phyloP scores from a whole-genome alignment of 2,888 invertebrate genomes.

The Drosophila percnosoma region DNA sequence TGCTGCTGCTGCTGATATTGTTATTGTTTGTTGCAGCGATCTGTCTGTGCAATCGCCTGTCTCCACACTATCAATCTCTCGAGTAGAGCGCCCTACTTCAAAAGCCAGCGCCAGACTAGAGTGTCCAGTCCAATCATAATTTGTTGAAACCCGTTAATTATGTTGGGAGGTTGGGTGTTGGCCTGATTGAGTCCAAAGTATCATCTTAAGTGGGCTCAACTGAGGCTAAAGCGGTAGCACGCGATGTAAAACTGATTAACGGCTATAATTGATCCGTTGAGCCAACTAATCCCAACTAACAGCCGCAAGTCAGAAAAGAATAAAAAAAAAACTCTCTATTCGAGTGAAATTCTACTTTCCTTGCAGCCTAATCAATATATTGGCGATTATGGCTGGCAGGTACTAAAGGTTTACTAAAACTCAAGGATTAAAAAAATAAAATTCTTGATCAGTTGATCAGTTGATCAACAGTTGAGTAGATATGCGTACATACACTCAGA shows the following conservation, averaged over 20 bases:
- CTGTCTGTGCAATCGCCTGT: slow-evolving; percentile 3
- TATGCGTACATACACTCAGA: too few species aligned
- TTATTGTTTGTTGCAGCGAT: slow-evolving; percentile 8
- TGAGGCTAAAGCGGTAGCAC: slow-evolving; percentile 25
- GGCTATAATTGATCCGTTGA: slow-evolving; percentile 7
- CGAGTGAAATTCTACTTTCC: neutral
- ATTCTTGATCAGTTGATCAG: too few species aligned
- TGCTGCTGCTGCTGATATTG: neutral
- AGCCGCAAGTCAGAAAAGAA: neutral
- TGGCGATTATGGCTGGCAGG: too few species aligned
- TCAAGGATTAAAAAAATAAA: too few species aligned
- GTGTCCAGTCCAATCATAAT: slow-evolving; percentile 47
- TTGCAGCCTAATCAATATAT: too few species aligned
- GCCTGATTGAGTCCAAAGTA: slow-evolving; percentile 1
- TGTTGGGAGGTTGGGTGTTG: neutral
- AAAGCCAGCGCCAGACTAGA: slow-evolving; percentile 23
- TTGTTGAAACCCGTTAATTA: slow-evolving; percentile 37
- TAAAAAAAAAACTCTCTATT: neutral
- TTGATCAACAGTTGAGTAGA: too few species aligned
- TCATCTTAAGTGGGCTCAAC: slow-evolving; percentile 11
- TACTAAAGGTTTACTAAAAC: too few species aligned
- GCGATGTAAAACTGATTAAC: slow-evolving; percentile 35
- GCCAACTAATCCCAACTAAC: neutral
- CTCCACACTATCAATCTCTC: slow-evolving; percentile 23
- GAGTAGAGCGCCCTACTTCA: slow-evolving; percentile 38